Base-by-base conservation (phyloP, 1,140 invertebrate genomes). In the Aphelenchoides avenae region DNA sequence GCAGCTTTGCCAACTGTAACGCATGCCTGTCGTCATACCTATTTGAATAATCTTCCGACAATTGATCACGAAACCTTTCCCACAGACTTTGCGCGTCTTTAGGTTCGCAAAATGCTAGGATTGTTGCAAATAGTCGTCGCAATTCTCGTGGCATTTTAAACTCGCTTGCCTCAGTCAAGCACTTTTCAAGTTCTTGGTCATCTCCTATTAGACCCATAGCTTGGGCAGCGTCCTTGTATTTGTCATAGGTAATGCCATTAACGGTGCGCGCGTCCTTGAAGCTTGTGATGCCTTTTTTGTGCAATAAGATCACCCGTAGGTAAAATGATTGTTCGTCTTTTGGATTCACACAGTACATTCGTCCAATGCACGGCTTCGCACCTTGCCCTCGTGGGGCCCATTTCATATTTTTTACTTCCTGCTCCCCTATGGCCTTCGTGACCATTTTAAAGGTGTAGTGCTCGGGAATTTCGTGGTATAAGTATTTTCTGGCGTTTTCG, bases 151-250 rank as follows among this genome's bases (percentile, higher is more conserved):
- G 48, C 9, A 40, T 46, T 1, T 64, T 39, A 58, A 50, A 47
- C 5, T 5, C 13, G 11, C 2, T 11, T 30, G 55, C 61, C 33
- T 61, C 43, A 3, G n/a, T 26, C 1, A 65, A 34, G 47, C 6
- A 60, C 0, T 43, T 44, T 7, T n/a, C 22, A 54, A 54, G 59
- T 40, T 68, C 51, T 6, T 18, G 24, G 39, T 67, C 52, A 39
- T 53, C 37, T 29, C 39, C 13, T 6, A 58, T 11, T 2, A 62
- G 31, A 9, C 22, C 37, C 15, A 51, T 11, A 2, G 42, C 15
- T 15, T 4, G 24, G 7, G 26, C 29, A 11, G 64, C 64, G 29
- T 57, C 65, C 34, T 47, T 49, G 46, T 51, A 67, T 6, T 53
- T 63, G n/a, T 50, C n/a, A 40, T 40, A 50, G 11, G 18, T 22